phyloP scores from a whole-genome alignment of 2,113 vertebrate genomes.

The Numenius arquata region DNA sequence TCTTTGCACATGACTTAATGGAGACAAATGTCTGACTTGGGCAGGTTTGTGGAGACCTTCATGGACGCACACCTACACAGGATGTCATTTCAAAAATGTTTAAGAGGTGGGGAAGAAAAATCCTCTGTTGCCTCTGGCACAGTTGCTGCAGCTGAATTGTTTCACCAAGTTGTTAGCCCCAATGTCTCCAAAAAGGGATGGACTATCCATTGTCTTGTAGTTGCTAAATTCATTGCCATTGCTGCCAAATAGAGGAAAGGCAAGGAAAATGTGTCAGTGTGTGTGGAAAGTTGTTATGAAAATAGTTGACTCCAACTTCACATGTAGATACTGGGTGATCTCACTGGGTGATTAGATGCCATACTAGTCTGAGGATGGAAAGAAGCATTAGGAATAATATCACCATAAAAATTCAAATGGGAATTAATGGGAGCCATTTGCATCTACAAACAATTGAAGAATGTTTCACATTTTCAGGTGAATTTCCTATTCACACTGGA shows the following conservation, averaged over 20 bases:
- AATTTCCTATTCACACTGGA: not conserved
- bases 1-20: conserved; percentile 67
- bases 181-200: not conserved
- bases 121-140: not conserved
- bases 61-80: not conserved
- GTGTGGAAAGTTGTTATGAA: not conserved
- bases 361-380: not conserved
- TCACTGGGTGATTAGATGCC: not conserved
- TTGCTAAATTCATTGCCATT: not conserved
- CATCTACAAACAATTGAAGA: not conserved
- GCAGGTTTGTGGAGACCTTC: conserved; percentile 39
- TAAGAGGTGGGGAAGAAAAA: not conserved
- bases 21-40: conserved; percentile 57
- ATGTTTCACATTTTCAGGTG: not conserved
- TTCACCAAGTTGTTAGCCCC: not conserved
- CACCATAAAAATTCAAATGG: not conserved
- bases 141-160: not conserved
- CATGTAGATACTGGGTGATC: not conserved
- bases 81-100: not conserved
- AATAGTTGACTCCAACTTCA: not conserved
- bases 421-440: not conserved
- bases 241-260: not conserved
- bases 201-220: not conserved
- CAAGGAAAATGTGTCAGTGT: not conserved
- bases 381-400: not conserved